Percentiles rank a stretch among this genome's conserved stretches.
These are phyloP conservation scores for Pseudomyrmex pallidus DNA, from an alignment of 1,140 invertebrate genomes.

Conservation along the genomic window DNA sequence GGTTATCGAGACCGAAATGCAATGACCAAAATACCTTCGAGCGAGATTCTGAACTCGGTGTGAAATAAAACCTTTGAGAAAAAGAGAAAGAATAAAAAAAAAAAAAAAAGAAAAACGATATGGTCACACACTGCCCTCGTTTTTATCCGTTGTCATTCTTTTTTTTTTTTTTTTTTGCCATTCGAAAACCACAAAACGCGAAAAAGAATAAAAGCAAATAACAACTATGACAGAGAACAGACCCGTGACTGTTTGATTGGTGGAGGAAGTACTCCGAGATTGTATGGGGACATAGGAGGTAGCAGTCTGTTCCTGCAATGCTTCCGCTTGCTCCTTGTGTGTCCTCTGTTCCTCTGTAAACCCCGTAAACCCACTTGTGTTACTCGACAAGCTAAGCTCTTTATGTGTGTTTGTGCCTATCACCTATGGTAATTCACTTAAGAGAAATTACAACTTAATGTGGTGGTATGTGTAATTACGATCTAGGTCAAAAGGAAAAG, in stretches of 20 bases:
- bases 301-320: slow-evolving; percentile 80
- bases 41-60: not conserved
- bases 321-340: slow-evolving; percentile 82
- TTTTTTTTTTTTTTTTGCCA: slow-evolving; percentile 29
- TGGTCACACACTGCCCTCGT: not conserved
- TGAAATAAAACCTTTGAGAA: not conserved
- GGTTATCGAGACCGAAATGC: slow-evolving; percentile 21
- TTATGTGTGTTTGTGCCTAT: slow-evolving; percentile 10
- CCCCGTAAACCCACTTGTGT: slow-evolving; percentile 82
- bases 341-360: slow-evolving; percentile 84
- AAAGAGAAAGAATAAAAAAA: not conserved
- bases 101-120: slow-evolving; percentile 19
- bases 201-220: slow-evolving; percentile 78
- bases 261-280: slow-evolving; percentile 83
- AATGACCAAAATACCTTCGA: slow-evolving; percentile 23
- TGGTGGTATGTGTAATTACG: slow-evolving; percentile 34
- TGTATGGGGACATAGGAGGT: slow-evolving; percentile 81
- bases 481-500: not conserved
- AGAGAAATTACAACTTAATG: slow-evolving; percentile 47
- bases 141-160: not conserved
- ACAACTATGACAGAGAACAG: slow-evolving; percentile 84
- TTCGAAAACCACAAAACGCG: slow-evolving; percentile 52
- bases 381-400: slow-evolving; percentile 74
- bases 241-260: slow-evolving; percentile 83
- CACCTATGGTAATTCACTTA: slow-evolving; percentile 48